Evolutionary conservation across 2,888 invertebrate genomes (phyloP).

Genomic region (Andrena fulva): DNA sequence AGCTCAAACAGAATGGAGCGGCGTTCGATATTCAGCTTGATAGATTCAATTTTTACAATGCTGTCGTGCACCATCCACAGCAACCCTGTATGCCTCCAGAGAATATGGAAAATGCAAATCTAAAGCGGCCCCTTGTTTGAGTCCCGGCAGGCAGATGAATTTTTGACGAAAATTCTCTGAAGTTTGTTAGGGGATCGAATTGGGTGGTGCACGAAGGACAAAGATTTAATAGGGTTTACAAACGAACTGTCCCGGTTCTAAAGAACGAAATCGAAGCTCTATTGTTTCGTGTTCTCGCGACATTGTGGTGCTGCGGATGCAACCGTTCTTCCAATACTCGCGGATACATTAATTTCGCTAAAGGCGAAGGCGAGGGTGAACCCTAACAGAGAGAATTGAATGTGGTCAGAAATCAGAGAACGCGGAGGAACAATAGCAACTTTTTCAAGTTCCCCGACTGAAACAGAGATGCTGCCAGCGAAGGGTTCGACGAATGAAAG

Average conservation of each 20-base stretch:
- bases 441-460: background rate
- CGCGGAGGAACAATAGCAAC: background rate
- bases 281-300: background rate
- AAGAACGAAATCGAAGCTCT: background rate
- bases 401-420: background rate
- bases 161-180: background rate
- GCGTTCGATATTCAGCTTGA: slow-evolving; percentile 34
- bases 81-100: background rate
- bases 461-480: slow-evolving; percentile 2
- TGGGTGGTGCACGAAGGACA: background rate
- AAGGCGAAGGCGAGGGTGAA: background rate
- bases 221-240: background rate
- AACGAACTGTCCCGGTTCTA: background rate
- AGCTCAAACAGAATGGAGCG: slow-evolving; percentile 11
- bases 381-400: background rate
- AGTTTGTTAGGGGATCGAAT: background rate
- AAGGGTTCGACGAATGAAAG: slow-evolving; percentile 42
- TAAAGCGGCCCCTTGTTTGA: background rate
- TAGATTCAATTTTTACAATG: slow-evolving; percentile 36
- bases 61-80: background rate
- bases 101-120: background rate
- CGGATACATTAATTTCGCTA: background rate
- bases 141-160: background rate
- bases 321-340: slow-evolving; percentile 15
- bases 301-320: background rate